phyloP scores from a whole-genome alignment of 2,797 vertebrate species.

The Hirundo rustica region DNA sequence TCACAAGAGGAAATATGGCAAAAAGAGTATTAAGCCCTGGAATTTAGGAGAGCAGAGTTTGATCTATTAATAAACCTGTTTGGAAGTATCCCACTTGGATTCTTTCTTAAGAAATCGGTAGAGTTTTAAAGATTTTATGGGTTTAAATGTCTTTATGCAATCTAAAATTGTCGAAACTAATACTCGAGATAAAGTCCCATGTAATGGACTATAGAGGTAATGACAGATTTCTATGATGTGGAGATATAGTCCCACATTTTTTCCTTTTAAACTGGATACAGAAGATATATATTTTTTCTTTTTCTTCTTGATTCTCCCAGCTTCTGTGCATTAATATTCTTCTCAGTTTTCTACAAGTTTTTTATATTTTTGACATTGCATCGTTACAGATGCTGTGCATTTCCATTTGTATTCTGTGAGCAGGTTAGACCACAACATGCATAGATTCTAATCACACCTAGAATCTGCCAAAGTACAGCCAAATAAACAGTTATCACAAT shows the following conservation, averaged over 20 bases:
- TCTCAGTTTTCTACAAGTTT: neutral
- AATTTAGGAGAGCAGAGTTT: neutral
- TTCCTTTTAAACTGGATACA: neutral
- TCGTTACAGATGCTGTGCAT: neutral
- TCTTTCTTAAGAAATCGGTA: neutral
- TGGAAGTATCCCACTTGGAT: neutral
- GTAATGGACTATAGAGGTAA: neutral
- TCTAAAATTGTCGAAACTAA: neutral
- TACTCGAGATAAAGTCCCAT: neutral
- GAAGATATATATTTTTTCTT: neutral
- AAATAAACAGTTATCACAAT: constrained; percentile 5
- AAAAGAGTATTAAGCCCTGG: neutral
- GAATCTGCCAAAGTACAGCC: neutral
- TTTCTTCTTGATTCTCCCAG: neutral
- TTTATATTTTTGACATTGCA: neutral
- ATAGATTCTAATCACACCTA: neutral
- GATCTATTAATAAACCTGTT: neutral
- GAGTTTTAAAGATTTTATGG: neutral
- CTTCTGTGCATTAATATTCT: neutral
- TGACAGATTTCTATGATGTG: neutral
- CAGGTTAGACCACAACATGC: neutral
- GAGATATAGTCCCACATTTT: neutral
- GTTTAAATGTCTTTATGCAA: neutral
- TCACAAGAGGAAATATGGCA: neutral
- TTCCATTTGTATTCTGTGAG: constrained; percentile 8